phyloP scores from a whole-genome alignment of 2,888 invertebrate genomes.

The Ophioninae sp. region DNA sequence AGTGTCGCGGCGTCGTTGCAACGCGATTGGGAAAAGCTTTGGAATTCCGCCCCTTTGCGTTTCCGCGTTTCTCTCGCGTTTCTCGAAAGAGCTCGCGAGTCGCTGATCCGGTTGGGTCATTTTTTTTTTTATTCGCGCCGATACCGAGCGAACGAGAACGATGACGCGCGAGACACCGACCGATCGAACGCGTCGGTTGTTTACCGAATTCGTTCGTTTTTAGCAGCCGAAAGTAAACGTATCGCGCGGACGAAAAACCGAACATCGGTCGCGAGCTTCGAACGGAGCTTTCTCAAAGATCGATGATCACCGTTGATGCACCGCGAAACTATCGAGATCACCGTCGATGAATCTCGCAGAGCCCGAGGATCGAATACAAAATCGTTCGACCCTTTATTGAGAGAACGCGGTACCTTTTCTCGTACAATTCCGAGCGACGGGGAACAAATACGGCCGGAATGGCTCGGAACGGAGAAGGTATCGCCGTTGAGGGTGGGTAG shows the following conservation, averaged over 20 bases:
- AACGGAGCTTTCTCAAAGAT: too few relatives aligned
- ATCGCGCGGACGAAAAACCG: too few relatives aligned
- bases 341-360: neutral
- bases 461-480: neutral
- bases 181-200: constrained; percentile 26
- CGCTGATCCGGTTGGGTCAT: constrained; percentile 48
- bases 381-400: too few relatives aligned
- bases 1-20: constrained; percentile 26
- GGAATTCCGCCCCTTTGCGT: neutral
- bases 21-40: constrained; percentile 31
- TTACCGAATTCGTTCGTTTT: neutral
- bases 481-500: neutral
- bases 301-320: too few relatives aligned
- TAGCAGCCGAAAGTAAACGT: neutral
- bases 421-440: neutral
- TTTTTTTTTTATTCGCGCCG: constrained; percentile 20
- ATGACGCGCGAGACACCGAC: constrained; percentile 45
- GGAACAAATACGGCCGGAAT: neutral
- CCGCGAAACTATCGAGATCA: neutral
- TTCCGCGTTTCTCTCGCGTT: constrained; percentile 10
- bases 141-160: constrained; percentile 55
- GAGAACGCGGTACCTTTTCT: neutral
- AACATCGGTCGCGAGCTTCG: too few relatives aligned
- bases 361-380: too few relatives aligned
- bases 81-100: neutral